phyloP scores from a whole-genome alignment of 2,113 vertebrate genomes.

The Thermophis baileyi region DNA sequence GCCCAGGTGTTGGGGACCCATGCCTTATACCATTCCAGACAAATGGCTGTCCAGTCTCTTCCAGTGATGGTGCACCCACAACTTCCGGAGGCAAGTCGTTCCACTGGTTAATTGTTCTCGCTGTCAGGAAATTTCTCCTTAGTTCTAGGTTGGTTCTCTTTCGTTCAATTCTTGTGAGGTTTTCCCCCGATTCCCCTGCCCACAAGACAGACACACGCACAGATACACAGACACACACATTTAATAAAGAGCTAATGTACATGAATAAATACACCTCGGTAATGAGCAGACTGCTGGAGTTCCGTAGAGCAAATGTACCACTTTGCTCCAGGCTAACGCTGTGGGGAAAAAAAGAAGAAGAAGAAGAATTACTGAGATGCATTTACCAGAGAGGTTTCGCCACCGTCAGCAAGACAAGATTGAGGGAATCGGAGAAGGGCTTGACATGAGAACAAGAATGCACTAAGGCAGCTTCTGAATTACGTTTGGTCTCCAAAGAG shows the following conservation, averaged over 20 bases:
- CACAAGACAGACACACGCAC: not conserved
- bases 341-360: not conserved
- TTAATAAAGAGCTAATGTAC: not conserved
- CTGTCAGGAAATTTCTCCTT: not conserved
- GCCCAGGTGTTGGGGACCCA: too few species aligned
- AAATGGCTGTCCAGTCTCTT: too few species aligned
- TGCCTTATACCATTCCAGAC: too few species aligned
- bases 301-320: slow-evolving; percentile 46
- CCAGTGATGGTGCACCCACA: too few species aligned
- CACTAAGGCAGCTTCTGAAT: slow-evolving; percentile 28
- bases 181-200: not conserved
- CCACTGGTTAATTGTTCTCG: not conserved
- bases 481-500: slow-evolving; percentile 36
- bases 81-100: not conserved
- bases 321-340: slow-evolving; percentile 45
- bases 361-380: slow-evolving; percentile 71
- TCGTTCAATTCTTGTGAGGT: not conserved
- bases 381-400: slow-evolving; percentile 71
- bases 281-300: slow-evolving; percentile 48
- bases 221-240: not conserved
- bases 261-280: not conserved
- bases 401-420: slow-evolving; percentile 56
- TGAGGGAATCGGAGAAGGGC: slow-evolving; percentile 9
- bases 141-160: not conserved
- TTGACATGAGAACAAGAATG: slow-evolving; percentile 23